These are phyloP conservation scores for Ametastegia equiseti DNA, from an alignment of 2,888 invertebrate genomes.

Conservation along the genomic window DNA sequence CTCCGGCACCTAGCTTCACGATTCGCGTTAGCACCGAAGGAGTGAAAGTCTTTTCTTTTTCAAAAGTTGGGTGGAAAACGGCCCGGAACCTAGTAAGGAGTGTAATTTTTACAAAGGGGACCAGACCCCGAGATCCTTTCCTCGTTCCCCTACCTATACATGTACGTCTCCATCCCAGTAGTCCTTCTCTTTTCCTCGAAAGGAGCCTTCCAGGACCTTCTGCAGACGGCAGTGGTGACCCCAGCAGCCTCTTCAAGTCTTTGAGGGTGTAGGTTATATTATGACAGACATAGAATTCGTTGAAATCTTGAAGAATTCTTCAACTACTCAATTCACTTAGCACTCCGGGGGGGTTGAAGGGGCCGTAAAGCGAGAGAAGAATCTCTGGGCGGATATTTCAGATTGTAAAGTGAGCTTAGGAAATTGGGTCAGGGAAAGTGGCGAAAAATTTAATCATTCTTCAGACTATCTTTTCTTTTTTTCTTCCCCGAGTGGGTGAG, in stretches of 20 bases:
- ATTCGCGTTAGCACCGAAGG: conserved; percentile 22
- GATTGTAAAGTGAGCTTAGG: conserved; percentile 43
- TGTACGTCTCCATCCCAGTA: not conserved
- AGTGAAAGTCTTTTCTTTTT: conserved; percentile 39
- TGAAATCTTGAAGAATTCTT: conserved; percentile 48
- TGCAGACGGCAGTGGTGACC: conserved; percentile 9
- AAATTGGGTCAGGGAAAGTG: conserved; percentile 43
- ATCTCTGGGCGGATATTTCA: conserved; percentile 27
- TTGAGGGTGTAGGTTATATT: conserved; percentile 40
- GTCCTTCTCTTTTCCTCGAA: not conserved
- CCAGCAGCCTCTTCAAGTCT: not conserved
- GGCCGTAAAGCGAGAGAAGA: conserved; percentile 7
- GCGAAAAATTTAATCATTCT: conserved; percentile 46
- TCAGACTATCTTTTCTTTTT: not conserved
- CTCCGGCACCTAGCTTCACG: not conserved
- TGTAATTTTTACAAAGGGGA: conserved; percentile 35
- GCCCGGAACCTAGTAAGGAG: not conserved
- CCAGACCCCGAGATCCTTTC: not conserved
- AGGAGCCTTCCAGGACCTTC: not conserved
- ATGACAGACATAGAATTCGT: conserved; percentile 47
- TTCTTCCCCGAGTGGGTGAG: not conserved
- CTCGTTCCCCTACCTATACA: not conserved
- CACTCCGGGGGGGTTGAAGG: not conserved
- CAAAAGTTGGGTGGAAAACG: conserved; percentile 3
- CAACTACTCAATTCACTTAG: conserved; percentile 51